phyloP scores from a whole-genome alignment of 1,140 invertebrate genomes.

The Neuroterus valhalla region DNA sequence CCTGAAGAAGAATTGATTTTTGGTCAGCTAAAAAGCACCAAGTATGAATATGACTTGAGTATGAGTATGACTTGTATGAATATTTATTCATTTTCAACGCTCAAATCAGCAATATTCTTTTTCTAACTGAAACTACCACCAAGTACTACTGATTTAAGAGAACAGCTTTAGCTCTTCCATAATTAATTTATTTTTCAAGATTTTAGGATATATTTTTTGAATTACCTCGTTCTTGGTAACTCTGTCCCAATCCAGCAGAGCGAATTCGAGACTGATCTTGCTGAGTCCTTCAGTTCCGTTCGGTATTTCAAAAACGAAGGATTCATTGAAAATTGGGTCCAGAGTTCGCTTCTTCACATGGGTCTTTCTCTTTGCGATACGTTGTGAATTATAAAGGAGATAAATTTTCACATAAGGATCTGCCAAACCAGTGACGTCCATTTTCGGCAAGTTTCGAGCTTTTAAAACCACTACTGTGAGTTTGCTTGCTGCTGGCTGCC shows the following conservation, averaged over 20 bases:
- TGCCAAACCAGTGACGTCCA: constrained; percentile 96
- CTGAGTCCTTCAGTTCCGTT: constrained; percentile 87
- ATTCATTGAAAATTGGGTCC: constrained; percentile 99
- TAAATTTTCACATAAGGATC: constrained; percentile 98
- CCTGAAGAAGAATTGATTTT: no score
- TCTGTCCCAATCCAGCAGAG: constrained; percentile 96
- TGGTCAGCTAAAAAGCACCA: no score
- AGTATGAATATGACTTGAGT: no score
- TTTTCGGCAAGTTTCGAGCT: constrained; percentile 94
- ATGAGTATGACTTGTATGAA: no score
- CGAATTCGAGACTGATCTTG: constrained; percentile 93
- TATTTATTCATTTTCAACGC: no score
- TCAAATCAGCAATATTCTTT: no score
- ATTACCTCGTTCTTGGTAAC: constrained; percentile 97
- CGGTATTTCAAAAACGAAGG: constrained; percentile 92
- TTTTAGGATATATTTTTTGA: constrained; percentile 6
- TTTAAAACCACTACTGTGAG: constrained; percentile 94
- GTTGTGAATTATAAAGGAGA: constrained; percentile 95
- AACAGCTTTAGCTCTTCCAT: no score
- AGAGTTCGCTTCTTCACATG: constrained; percentile 98
- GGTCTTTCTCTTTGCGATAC: constrained; percentile 99
- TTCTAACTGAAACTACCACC: no score
- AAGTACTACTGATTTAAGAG: no score
- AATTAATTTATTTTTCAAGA: no score
- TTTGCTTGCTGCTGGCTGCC: constrained; percentile 92